A percentile compares a stretch with the other conserved stretches of the same genome.
Conservation (phyloP, 2,113 vertebrate genomes). For the Mohoua ochrocephala region DNA sequence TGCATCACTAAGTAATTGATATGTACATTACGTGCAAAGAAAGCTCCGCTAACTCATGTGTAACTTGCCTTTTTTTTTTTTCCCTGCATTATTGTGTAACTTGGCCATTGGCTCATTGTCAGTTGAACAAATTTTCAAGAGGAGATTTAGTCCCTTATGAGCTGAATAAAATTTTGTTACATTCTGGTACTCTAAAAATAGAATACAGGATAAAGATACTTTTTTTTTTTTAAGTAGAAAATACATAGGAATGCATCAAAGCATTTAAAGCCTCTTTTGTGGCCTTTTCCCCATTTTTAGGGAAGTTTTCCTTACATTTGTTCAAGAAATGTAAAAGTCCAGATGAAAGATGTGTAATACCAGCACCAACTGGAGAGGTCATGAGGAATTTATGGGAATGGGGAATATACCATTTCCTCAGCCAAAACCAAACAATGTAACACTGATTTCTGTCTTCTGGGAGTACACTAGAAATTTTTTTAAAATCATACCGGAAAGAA, state of each 20-base stretch:
- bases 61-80: not conserved
- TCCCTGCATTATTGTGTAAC: not conserved
- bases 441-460: not conserved
- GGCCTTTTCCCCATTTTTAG: not conserved
- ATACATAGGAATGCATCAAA: not conserved
- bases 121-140: constrained; percentile 24
- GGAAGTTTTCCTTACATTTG: not conserved
- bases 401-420: not conserved
- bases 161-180: constrained; percentile 2
- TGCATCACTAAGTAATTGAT: constrained; percentile 55
- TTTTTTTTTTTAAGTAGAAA: not conserved
- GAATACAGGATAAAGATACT: not conserved
- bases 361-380: not conserved
- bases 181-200: not conserved
- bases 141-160: not conserved
- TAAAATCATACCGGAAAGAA: not conserved
- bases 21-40: constrained; percentile 32
- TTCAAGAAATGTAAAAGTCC: not conserved
- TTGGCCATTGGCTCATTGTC: constrained; percentile 11
- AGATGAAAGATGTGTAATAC: not conserved
- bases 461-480: not conserved
- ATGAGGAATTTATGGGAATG: not conserved
- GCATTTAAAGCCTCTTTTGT: not conserved
- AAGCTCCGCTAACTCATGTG: constrained; percentile 15
- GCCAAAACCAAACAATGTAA: not conserved